Evolutionary conservation across 2,113 vertebrate species (phyloP), one percentile per base, ranked within the genome.

Genomic region (Cairina moschata): DNA sequence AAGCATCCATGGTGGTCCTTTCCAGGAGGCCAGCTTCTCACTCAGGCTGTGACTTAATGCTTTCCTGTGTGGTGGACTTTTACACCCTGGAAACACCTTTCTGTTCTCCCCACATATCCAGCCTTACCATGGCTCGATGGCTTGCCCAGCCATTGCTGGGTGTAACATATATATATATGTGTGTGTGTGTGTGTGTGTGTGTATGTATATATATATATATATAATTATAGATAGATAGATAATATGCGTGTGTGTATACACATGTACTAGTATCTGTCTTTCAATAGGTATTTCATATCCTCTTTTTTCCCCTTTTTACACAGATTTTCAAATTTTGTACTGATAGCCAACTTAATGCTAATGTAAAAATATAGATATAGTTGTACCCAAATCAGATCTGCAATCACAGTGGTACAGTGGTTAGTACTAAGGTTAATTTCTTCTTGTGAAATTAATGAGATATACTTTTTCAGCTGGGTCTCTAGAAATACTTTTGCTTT

Each of bases 91-190:
- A 3, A 54, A 7, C 52, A 31, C 31, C 3, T 20, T 28, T 36
- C 31, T 0, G 0, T n/a, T 31, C 7, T 73, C 23, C n/a, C 4
- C 9, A 18, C 3, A 1, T 13, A 3, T 0, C 0, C 5, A 38
- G 28, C 12, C 15, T 17, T 18, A 22, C 7, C 21, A 5, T 0
- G 0, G 44, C 4, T 56, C 0, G 1, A 13, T 9, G 6, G 55
- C 10, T 40, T 32, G 16, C 1, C 1, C 25, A 48, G 8, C 9
- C 20, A 25, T 17, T 11, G 13, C 8, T 46, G 9, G 18, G 32
- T 42, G 34, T 26, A 28, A 28, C 23, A 5, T 10, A 17, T 36
- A 8, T 26, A 38, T 34, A 63, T 7, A 28, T 11, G 10, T 40
- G 11, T 38, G 11, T 38, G 11, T 38, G 11, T 38, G 38, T 38